Percentiles rank a stretch among this genome's conserved stretches.
Conservation (phyloP, 2,113 vertebrate genomes). For the Dromiciops gliroides region DNA sequence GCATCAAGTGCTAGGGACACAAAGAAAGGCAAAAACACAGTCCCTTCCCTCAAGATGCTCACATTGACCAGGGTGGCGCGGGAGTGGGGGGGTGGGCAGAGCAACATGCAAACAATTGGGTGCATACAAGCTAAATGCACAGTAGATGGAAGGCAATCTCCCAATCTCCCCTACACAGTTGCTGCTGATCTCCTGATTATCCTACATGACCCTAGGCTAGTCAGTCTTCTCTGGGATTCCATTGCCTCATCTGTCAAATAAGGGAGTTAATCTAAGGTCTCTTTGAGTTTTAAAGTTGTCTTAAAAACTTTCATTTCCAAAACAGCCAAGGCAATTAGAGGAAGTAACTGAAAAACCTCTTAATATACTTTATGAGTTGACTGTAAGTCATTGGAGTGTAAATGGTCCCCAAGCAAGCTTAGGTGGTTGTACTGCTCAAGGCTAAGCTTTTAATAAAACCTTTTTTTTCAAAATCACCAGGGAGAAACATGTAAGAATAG, state of each 20-base stretch:
- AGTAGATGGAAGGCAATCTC: background rate
- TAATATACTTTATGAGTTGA: background rate
- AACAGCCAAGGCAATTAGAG: background rate
- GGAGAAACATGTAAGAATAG: background rate
- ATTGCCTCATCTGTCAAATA: too few relatives aligned
- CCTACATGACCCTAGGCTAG: too few relatives aligned
- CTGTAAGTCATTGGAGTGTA: background rate
- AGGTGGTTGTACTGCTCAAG: background rate
- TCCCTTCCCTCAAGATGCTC: background rate
- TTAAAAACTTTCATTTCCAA: background rate
- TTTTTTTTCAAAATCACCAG: background rate
- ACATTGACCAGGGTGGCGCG: background rate
- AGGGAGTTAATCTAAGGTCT: background rate
- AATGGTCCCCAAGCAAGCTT: background rate
- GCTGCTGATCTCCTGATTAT: background rate
- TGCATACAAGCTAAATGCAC: background rate
- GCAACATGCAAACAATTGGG: background rate
- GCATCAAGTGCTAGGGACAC: too few relatives aligned
- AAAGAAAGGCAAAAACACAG: too few relatives aligned
- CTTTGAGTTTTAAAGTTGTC: background rate
- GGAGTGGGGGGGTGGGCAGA: fast-evolving
- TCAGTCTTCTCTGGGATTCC: too few relatives aligned
- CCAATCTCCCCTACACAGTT: background rate
- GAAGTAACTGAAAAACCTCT: background rate
- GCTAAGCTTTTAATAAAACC: background rate